These are phyloP conservation scores for Actenoides lindsayi DNA, from an alignment of 2,113 vertebrate species.

Conservation along the genomic window DNA sequence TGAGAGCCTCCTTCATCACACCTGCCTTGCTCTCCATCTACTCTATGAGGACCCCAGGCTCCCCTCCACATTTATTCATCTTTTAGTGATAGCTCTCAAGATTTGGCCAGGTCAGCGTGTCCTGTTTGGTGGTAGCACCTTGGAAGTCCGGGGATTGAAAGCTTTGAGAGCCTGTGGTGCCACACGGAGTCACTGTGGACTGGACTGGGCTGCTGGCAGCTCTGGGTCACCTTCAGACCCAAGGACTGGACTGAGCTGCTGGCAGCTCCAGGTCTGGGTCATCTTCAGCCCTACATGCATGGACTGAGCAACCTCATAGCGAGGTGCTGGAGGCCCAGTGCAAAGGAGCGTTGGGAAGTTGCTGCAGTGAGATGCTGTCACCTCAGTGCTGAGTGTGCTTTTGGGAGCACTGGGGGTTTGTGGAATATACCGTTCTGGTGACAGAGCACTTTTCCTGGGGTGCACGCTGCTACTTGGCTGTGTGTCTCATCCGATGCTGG, in stretches of 20 bases:
- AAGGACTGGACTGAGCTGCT: not conserved
- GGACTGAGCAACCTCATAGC: not conserved
- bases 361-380: not conserved
- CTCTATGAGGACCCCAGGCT: accelerated
- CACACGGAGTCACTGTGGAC: accelerated
- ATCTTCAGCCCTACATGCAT: not conserved
- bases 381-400: not conserved
- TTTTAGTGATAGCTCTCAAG: not conserved
- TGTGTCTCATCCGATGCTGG: not conserved
- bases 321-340: not conserved
- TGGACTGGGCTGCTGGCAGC: not conserved
- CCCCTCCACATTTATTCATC: not conserved
- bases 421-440: not conserved
- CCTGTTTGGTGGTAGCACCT: not conserved
- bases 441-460: not conserved
- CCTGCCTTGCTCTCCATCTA: accelerated
- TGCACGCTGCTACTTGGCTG: accelerated
- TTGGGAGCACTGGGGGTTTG: not conserved
- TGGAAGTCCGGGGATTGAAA: not conserved
- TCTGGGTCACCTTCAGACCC: not conserved
- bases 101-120: not conserved
- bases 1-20: not conserved
- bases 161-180: not conserved
- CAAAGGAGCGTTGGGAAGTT: not conserved
- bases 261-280: not conserved